Evolutionary conservation across 2,113 vertebrate genomes (phyloP).

Genomic region (Hylia prasina): DNA sequence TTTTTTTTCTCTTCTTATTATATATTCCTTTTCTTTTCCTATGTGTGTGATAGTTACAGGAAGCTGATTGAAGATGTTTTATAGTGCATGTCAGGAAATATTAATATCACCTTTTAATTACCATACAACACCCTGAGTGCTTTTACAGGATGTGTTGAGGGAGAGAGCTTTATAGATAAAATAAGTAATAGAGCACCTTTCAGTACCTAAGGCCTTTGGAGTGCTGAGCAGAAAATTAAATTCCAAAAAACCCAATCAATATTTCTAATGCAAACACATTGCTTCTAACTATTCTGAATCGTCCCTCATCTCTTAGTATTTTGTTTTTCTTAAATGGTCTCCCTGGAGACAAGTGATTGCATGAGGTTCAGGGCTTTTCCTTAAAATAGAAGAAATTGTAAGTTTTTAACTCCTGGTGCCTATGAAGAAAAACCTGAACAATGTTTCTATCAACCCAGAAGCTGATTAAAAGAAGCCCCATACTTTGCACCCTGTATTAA

Average conservation of each 20-base stretch:
- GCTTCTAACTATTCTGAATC: neutral
- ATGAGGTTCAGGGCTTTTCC: neutral
- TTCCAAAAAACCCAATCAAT: neutral
- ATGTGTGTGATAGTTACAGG: neutral
- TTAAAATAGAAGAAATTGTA: slow-evolving; percentile 1
- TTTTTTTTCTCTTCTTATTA: neutral
- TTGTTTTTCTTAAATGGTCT: slow-evolving; percentile 35
- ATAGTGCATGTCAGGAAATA: slow-evolving; percentile 15
- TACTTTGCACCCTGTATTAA: neutral
- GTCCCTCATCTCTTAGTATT: neutral
- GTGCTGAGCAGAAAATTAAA: neutral
- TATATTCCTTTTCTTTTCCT: neutral
- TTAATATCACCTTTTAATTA: slow-evolving; percentile 45
- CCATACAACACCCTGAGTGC: neutral
- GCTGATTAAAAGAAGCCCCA: neutral
- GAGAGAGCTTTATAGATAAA: neutral
- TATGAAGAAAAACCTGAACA: neutral
- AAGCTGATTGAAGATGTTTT: neutral
- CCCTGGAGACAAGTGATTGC: slow-evolving; percentile 25
- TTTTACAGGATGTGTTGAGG: neutral
- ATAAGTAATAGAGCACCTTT: neutral
- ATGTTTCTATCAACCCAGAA: neutral
- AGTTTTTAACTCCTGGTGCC: neutral
- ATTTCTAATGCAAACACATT: neutral
- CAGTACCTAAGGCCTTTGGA: neutral